These are phyloP conservation scores for Amblyopsis hoosieri DNA, from an alignment of 2,797 vertebrate species.

Conservation along the genomic window DNA sequence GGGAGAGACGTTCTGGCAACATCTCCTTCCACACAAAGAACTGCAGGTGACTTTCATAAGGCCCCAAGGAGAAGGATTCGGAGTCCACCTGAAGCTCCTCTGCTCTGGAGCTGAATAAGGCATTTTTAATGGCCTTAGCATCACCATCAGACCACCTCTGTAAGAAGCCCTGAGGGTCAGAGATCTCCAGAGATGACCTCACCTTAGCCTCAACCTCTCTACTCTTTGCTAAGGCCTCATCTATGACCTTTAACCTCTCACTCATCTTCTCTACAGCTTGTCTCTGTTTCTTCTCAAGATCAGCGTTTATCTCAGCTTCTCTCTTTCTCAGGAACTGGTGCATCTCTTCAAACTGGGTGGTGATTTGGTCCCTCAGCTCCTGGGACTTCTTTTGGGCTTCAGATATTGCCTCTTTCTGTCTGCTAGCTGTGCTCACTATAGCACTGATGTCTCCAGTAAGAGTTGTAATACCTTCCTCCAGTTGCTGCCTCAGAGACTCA, in stretches of 20 bases:
- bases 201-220: background rate
- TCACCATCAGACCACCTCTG: background rate
- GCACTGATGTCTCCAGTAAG: conserved; percentile 40
- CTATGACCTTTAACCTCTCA: background rate
- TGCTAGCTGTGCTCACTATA: conserved; percentile 28
- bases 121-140: background rate
- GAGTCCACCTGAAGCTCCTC: conserved; percentile 18
- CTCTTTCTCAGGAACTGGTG: background rate
- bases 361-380: conserved; percentile 13
- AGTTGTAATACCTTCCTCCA: conserved; percentile 39
- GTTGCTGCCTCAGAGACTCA: conserved; percentile 31
- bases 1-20: conserved; percentile 38
- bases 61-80: conserved; percentile 41
- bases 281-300: background rate
- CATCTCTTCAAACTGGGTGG: conserved; percentile 8
- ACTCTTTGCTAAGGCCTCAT: background rate
- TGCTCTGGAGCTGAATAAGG: conserved; percentile 40
- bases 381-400: conserved; percentile 37
- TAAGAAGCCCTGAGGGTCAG: conserved; percentile 7
- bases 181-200: background rate
- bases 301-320: background rate
- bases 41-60: conserved; percentile 51
- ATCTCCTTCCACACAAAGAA: conserved; percentile 56
- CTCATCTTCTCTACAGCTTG: conserved; percentile 5
- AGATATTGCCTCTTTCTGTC: conserved; percentile 43